Percentiles rank a stretch among this genome's conserved stretches.
These are phyloP conservation scores for Orius laevigatus DNA, from an alignment of 1,140 invertebrate species.

Conservation along the genomic window DNA sequence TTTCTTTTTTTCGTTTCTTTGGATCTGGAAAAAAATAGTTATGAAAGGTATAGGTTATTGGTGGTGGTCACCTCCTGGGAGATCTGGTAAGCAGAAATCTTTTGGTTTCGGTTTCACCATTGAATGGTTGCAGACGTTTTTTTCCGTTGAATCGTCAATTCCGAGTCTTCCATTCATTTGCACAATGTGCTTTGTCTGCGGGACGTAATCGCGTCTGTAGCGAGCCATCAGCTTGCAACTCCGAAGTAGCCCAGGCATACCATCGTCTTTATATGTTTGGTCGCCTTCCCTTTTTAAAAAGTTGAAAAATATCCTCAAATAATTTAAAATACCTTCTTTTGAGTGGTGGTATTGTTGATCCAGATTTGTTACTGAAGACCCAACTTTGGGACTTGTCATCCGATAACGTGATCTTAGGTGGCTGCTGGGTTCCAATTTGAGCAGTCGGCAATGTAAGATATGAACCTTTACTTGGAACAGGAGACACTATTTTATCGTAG, in stretches of 20 bases:
- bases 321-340: background rate
- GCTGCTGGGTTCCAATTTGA: too few relatives aligned
- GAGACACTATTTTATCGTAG: too few relatives aligned
- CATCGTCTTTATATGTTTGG: background rate
- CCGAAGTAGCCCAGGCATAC: background rate
- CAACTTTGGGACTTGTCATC: too few relatives aligned
- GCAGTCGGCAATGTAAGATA: too few relatives aligned
- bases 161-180: constrained; percentile 12
- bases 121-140: constrained; percentile 11
- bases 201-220: constrained; percentile 1
- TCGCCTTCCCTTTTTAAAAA: background rate
- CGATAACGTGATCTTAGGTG: too few relatives aligned
- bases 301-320: too few relatives aligned
- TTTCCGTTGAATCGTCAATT: constrained; percentile 12
- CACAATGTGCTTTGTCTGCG: constrained; percentile 3
- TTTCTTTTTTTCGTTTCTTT: constrained; percentile 3
- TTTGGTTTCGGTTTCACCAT: constrained; percentile 22
- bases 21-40: background rate
- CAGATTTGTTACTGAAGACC: too few relatives aligned
- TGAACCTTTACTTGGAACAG: too few relatives aligned
- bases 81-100: constrained; percentile 31
- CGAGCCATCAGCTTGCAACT: constrained; percentile 6
- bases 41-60: background rate
- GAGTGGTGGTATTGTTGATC: background rate
- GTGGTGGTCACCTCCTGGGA: constrained; percentile 30